These are phyloP conservation scores for Neelides folsomi DNA, from an alignment of 2,888 invertebrate species.

Conservation along the genomic window DNA sequence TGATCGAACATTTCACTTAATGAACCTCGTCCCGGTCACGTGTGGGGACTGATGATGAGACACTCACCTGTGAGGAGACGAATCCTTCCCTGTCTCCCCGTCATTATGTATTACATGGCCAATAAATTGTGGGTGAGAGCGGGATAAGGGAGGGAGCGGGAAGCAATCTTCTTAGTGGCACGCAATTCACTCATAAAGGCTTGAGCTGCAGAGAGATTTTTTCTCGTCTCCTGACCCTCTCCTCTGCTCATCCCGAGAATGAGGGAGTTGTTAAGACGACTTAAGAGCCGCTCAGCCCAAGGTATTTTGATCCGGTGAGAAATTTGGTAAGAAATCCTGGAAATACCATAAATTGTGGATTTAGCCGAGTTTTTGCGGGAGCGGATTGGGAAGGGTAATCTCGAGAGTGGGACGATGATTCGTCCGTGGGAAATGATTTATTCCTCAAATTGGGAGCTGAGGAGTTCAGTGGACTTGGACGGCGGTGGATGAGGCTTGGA, in stretches of 20 bases:
- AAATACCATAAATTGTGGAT: conserved; percentile 21
- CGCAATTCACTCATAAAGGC: conserved; percentile 18
- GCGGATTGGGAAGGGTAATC: not conserved
- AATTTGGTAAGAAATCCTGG: conserved; percentile 16
- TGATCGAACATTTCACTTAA: not conserved
- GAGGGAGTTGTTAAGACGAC: too few species aligned
- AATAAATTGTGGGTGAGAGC: not conserved
- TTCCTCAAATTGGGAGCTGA: conserved; percentile 28
- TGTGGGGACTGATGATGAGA: not conserved
- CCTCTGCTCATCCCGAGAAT: not conserved
- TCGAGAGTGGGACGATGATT: not conserved
- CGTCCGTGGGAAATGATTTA: conserved; percentile 31
- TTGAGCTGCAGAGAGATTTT: conserved; percentile 8
- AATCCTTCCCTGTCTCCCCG: too few species aligned
- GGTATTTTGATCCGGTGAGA: conserved; percentile 16
- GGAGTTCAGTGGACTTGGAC: conserved; percentile 32
- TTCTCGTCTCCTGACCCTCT: conserved; percentile 3
- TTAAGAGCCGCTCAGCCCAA: conserved; percentile 1
- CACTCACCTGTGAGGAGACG: not conserved
- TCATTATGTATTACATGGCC: too few species aligned
- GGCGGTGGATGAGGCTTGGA: conserved; percentile 1
- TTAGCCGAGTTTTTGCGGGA: conserved; percentile 11
- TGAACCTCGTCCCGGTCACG: not conserved
- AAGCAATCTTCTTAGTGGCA: conserved; percentile 18
- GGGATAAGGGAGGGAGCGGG: conserved; percentile 1